These are phyloP conservation scores for Drosophila micromelanica DNA, from an alignment of 1,140 invertebrate species.

Conservation along the genomic window DNA sequence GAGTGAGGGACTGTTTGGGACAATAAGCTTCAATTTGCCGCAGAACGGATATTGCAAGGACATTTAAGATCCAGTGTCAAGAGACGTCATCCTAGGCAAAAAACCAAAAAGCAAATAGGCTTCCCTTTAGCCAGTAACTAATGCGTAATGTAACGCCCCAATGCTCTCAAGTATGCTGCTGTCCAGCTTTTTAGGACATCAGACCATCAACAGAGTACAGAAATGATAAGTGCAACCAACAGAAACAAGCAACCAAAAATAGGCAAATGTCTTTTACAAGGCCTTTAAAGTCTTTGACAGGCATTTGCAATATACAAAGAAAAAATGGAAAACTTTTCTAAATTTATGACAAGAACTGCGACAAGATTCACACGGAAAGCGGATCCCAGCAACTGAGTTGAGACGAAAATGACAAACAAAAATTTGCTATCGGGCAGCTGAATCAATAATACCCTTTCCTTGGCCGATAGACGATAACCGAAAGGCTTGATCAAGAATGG, in stretches of 20 bases:
- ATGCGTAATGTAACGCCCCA: constrained; percentile 48
- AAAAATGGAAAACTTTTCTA: constrained; percentile 20
- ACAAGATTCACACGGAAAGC: constrained; percentile 18
- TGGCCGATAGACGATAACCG: too few species aligned
- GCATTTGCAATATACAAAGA: constrained; percentile 4
- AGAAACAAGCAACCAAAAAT: constrained; percentile 1
- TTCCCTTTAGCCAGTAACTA: constrained; percentile 30
- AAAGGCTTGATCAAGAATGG: too few species aligned
- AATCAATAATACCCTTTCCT: neutral
- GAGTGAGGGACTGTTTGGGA: constrained; percentile 31
- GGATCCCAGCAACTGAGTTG: neutral
- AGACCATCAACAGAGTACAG: constrained; percentile 4
- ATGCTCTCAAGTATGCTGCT: constrained; percentile 68
- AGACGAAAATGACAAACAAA: neutral
- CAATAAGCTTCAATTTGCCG: constrained; percentile 60
- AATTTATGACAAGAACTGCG: constrained; percentile 40
- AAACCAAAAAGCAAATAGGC: constrained; percentile 11
- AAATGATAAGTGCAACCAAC: constrained; percentile 34
- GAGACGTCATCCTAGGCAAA: constrained; percentile 6
- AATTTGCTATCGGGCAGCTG: neutral
- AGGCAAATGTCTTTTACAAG: constrained; percentile 15
- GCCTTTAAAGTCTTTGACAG: constrained; percentile 20
- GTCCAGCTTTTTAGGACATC: neutral
- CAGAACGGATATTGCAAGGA: constrained; percentile 36
- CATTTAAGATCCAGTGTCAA: constrained; percentile 31